A percentile compares a stretch with the other conserved stretches of the same genome.
These are phyloP conservation scores for Phymorhynchus buccinoides DNA, from an alignment of 1,140 invertebrate genomes.

Conservation along the genomic window DNA sequence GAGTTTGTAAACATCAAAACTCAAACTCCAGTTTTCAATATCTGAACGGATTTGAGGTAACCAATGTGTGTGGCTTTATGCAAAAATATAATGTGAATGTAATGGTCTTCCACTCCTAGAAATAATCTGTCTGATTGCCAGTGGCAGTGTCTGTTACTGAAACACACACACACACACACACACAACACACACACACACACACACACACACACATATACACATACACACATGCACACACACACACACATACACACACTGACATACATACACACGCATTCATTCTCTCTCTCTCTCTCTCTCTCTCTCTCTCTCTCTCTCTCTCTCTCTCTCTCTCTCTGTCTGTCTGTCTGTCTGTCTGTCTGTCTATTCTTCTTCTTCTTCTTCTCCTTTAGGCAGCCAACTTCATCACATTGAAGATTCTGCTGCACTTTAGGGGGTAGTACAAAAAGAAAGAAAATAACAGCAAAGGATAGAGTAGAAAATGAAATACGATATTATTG, in stretches of 20 bases:
- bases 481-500: background rate
- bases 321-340: background rate
- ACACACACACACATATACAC: no score
- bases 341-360: background rate
- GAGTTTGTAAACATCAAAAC: background rate
- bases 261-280: background rate
- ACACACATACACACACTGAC: slow-evolving; percentile 5
- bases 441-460: no score
- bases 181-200: no score
- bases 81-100: background rate
- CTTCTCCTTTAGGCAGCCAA: no score
- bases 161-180: no score
- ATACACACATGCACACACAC: slow-evolving; percentile 4
- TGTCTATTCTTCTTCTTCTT: background rate
- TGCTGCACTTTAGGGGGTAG: no score
- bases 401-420: no score
- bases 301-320: background rate
- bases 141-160: no score
- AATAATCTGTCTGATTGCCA: no score
- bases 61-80: background rate
- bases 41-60: background rate
- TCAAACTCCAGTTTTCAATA: background rate
- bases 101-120: background rate
- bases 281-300: background rate
- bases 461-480: no score